Base-by-base conservation (phyloP, 2,113 vertebrate species). In the Psophia crepitans region DNA sequence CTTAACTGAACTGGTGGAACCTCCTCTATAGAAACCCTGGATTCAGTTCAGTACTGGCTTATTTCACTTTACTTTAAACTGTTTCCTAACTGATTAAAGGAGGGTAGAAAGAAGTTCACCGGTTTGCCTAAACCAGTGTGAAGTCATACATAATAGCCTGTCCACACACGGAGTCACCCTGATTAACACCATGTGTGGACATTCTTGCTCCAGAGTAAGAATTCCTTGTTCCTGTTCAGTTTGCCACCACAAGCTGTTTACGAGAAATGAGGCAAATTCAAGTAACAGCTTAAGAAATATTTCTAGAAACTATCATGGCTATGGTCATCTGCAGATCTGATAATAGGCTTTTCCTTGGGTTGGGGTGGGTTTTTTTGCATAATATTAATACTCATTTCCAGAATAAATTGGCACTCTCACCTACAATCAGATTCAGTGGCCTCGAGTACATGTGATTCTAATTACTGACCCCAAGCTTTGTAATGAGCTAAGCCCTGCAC, bases 131-230 rank as follows among this genome's bases (percentile, higher is more conserved):
- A 84, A 89, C 16, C 48, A 53, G 53, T 84, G 76, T 92, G 8
- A 92, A 92, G 61, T 93, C 94, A 82, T 44, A 79, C 61, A 14
- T 87, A 75, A 79, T n/a, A 81, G 92, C 57, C 43, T 93, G 89
- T 95, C 92, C 86, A 57, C 73, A 92, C 76, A 65, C 27, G 61
- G 77, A 82, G 61, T 65, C 79, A 39, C 27, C 64, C 86, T 96
- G 90, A 97, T 96, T 90, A 96, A 92, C 80, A 95, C 89, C 90
- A 96, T 79, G 65, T 95, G 90, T 97, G 66, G 58, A 84, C 57
- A 43, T 85, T 90, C 69, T 83, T 85, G 77, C 64, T 92, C 63
- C 66, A 84, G 43, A 81, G 43, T 66, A 77, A 87, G n/a, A 89
- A 91, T 73, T 91, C 57, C 78, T 70, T 54, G 4, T 65, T 81